Percentiles rank a stretch among this genome's conserved stretches.
phyloP scores from a whole-genome alignment of 2,888 invertebrate species.

The Bellardia pandia region DNA sequence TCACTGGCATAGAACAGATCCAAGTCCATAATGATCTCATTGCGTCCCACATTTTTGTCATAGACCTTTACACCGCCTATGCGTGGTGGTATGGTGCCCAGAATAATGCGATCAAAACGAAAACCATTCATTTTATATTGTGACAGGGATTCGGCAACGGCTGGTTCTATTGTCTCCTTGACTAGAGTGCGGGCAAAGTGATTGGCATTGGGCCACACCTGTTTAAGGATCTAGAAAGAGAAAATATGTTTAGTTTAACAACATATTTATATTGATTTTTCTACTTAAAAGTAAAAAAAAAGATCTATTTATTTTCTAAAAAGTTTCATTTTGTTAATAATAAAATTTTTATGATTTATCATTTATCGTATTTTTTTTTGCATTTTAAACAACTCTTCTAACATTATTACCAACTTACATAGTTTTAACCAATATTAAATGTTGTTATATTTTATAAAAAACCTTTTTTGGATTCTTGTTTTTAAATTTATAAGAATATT shows the following conservation, averaged over 20 bases:
- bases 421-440: too few relatives aligned
- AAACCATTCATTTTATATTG: slow-evolving; percentile 95
- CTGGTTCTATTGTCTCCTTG: slow-evolving; percentile 94
- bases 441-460: too few relatives aligned
- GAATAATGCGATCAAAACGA: slow-evolving; percentile 96
- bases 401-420: too few relatives aligned
- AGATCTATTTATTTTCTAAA: too few relatives aligned
- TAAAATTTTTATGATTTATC: too few relatives aligned
- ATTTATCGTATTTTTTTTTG: too few relatives aligned
- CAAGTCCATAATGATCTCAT: slow-evolving; percentile 98
- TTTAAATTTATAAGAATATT: too few relatives aligned
- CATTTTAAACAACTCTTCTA: too few relatives aligned
- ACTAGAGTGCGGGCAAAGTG: slow-evolving; percentile 93
- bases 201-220: slow-evolving; percentile 98
- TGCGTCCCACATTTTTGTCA: slow-evolving; percentile 95
- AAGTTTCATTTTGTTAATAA: too few relatives aligned
- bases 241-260: background rate
- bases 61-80: slow-evolving; percentile 98
- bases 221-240: slow-evolving; percentile 89
- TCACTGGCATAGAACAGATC: slow-evolving; percentile 99
- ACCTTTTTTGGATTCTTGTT: too few relatives aligned
- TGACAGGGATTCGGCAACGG: slow-evolving; percentile 91
- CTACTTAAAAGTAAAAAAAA: too few relatives aligned
- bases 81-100: slow-evolving; percentile 97
- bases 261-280: too few relatives aligned